A percentile compares a stretch with the other conserved stretches of the same genome.
These are phyloP conservation scores for Empidonax traillii DNA, from an alignment of 2,113 vertebrate species.

Conservation along the genomic window DNA sequence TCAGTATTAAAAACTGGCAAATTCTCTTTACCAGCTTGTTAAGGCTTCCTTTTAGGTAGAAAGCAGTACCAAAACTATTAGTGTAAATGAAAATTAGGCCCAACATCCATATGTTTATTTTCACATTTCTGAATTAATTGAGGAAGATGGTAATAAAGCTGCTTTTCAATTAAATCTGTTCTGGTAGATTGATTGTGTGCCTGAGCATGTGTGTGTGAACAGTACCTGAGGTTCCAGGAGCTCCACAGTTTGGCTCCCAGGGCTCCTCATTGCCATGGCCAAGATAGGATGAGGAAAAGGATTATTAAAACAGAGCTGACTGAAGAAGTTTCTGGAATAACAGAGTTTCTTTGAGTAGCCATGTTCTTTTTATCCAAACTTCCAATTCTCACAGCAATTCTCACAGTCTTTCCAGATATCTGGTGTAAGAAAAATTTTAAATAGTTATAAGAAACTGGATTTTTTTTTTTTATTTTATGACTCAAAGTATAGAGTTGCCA, in stretches of 20 bases:
- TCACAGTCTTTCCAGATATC: neutral
- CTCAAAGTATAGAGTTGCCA: neutral
- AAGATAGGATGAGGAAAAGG: neutral
- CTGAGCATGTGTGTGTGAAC: fast-evolving
- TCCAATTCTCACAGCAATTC: neutral
- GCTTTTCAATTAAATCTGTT: conserved; percentile 3
- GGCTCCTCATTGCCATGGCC: neutral
- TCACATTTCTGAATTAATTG: neutral
- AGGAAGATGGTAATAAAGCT: neutral
- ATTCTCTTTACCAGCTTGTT: neutral
- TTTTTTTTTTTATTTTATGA: neutral
- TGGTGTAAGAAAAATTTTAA: neutral
- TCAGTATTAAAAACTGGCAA: neutral
- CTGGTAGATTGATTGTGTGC: neutral
- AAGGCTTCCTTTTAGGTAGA: neutral
- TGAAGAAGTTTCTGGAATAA: neutral
- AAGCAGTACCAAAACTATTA: neutral
- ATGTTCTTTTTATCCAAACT: neutral
- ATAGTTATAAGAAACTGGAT: neutral
- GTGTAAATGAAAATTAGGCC: neutral
- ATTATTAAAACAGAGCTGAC: neutral
- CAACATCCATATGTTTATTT: neutral
- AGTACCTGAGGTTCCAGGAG: neutral
- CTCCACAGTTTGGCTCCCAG: neutral
- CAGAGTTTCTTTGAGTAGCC: neutral